phyloP scores from a whole-genome alignment of 2,888 invertebrate genomes.

The Clistopyga incitator region DNA sequence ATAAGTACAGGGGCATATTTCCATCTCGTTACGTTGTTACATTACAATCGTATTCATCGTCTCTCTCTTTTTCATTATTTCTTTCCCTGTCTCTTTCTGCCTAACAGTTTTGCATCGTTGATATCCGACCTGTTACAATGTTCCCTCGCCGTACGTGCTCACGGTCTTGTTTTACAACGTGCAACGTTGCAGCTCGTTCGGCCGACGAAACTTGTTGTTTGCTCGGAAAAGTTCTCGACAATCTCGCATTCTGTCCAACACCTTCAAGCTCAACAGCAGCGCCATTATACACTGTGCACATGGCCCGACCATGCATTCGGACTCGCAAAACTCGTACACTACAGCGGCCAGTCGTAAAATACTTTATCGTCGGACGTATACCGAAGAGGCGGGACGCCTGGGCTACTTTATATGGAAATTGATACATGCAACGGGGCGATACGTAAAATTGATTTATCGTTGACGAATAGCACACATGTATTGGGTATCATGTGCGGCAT shows the following conservation, averaged over 20 bases:
- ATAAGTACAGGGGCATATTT: constrained; percentile 5
- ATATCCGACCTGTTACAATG: background rate
- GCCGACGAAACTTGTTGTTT: constrained; percentile 22
- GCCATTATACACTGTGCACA: background rate
- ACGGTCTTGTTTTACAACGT: constrained; percentile 7
- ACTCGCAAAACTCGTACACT: background rate
- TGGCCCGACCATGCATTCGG: background rate
- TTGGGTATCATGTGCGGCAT: too few species aligned
- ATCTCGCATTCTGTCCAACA: constrained; percentile 6
- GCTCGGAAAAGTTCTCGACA: constrained; percentile 3
- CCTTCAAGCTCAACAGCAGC: background rate
- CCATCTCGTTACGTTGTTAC: constrained; percentile 3
- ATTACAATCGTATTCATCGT: background rate
- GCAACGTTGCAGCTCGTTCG: background rate
- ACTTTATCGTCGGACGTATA: constrained; percentile 2
- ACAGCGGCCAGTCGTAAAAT: background rate
- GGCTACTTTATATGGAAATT: constrained; percentile 25
- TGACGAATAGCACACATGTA: background rate
- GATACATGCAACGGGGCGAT: background rate
- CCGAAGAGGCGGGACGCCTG: background rate
- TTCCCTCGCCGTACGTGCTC: constrained; percentile 4
- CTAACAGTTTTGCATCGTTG: background rate
- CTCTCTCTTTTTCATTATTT: background rate
- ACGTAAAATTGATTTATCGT: background rate
- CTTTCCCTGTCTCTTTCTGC: background rate